Conservation (phyloP, 2,113 vertebrate species). For the Felis catus region DNA sequence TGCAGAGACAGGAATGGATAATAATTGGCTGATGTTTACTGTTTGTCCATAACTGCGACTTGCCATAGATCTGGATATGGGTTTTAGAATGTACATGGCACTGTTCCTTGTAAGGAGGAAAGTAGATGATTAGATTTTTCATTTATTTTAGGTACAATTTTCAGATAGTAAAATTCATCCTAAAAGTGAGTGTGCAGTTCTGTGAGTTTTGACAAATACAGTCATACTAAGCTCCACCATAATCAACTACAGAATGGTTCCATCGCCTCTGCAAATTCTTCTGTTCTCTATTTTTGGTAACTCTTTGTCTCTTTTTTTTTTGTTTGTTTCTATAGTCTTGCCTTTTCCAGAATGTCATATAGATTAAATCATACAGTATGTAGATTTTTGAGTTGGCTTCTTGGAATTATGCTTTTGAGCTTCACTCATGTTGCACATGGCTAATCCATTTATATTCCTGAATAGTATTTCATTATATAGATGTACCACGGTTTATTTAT, state of each 20-base stretch:
- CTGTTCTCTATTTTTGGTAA: neutral
- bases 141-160: neutral
- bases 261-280: neutral
- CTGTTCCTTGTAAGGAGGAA: neutral
- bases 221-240: neutral
- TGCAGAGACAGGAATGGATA: neutral
- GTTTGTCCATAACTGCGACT: neutral
- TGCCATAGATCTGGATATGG: neutral
- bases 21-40: neutral
- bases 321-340: neutral
- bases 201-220: neutral
- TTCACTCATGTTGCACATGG: neutral
- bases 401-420: neutral
- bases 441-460: neutral
- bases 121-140: neutral
- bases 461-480: neutral
- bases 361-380: neutral
- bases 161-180: neutral
- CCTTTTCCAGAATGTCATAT: neutral
- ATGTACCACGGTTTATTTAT: neutral
- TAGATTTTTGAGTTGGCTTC: neutral
- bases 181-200: neutral
- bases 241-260: neutral
- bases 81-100: neutral
- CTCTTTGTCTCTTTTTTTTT: neutral